Evolutionary conservation across 2,797 vertebrate genomes (phyloP).

Genomic region (Coluber constrictor): DNA sequence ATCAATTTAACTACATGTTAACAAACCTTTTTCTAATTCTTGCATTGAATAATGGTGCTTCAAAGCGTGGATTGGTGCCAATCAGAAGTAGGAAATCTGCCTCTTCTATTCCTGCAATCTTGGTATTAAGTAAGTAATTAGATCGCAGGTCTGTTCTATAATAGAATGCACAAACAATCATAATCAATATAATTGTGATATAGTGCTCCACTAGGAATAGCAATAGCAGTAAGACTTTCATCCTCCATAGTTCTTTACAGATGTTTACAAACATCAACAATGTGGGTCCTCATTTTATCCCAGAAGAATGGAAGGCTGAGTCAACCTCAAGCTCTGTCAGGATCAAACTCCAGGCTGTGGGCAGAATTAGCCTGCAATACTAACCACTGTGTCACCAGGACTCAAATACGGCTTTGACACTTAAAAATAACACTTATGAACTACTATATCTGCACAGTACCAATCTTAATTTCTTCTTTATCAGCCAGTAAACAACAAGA

Average conservation of each 20-base stretch:
- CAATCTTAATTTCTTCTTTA: neutral
- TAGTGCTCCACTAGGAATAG: neutral
- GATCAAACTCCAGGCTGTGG: neutral
- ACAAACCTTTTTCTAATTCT: slow-evolving; percentile 87
- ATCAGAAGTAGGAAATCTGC: slow-evolving; percentile 88
- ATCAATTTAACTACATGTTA: neutral
- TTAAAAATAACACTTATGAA: neutral
- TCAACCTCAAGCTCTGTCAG: neutral
- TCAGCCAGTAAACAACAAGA: neutral
- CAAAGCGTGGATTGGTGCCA: slow-evolving; percentile 95
- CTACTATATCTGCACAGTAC: neutral
- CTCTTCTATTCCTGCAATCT: slow-evolving; percentile 91
- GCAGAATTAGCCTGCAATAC: neutral
- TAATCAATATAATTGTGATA: neutral
- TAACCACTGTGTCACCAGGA: neutral
- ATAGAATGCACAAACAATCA: slow-evolving; percentile 26
- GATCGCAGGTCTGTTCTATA: slow-evolving; percentile 90
- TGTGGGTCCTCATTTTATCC: neutral
- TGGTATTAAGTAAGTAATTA: slow-evolving; percentile 92
- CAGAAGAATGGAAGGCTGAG: neutral
- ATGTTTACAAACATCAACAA: neutral
- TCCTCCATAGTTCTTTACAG: neutral
- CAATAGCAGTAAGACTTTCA: neutral
- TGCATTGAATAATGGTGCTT: slow-evolving; percentile 94
- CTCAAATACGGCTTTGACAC: neutral